Conservation (phyloP, 2,888 invertebrate genomes). For the Parasteatoda lunata region DNA sequence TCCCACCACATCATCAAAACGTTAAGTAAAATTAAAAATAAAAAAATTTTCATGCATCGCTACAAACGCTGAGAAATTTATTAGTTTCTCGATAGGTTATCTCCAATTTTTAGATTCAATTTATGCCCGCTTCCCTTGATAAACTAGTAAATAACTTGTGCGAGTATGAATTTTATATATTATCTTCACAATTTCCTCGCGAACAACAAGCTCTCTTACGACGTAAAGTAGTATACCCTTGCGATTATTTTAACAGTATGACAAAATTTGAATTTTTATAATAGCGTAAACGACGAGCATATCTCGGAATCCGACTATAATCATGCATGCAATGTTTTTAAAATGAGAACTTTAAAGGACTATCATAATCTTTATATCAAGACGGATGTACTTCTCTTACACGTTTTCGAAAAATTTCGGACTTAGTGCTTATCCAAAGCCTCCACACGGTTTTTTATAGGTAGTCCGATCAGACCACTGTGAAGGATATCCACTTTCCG, state of each 20-base stretch:
- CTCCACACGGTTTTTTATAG: too few species aligned
- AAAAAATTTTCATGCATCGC: constrained; percentile 9
- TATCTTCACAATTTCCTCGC: too few species aligned
- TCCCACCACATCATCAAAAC: constrained; percentile 36
- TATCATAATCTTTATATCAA: constrained; percentile 70
- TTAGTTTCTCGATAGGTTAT: constrained; percentile 8
- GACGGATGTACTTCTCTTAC: constrained; percentile 69
- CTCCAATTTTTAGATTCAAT: constrained; percentile 34
- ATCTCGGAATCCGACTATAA: constrained; percentile 16
- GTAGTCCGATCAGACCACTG: too few species aligned
- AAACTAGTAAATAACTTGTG: constrained; percentile 10
- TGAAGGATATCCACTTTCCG: too few species aligned
- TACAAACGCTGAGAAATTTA: constrained; percentile 32
- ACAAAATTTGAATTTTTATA: constrained; percentile 22
- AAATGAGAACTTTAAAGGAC: constrained; percentile 70
- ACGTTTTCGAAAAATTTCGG: constrained; percentile 71
- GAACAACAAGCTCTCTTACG: too few species aligned
- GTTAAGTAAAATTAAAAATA: constrained; percentile 34
- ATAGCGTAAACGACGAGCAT: background rate
- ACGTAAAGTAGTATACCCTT: constrained; percentile 33
- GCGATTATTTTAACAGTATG: constrained; percentile 7
- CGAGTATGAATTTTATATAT: too few species aligned
- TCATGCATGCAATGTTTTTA: constrained; percentile 70
- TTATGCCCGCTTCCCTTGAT: constrained; percentile 21
- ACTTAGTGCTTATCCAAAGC: constrained; percentile 61